Evolutionary conservation across 2,888 invertebrate species (phyloP).

Genomic region (Lypha dubia): DNA sequence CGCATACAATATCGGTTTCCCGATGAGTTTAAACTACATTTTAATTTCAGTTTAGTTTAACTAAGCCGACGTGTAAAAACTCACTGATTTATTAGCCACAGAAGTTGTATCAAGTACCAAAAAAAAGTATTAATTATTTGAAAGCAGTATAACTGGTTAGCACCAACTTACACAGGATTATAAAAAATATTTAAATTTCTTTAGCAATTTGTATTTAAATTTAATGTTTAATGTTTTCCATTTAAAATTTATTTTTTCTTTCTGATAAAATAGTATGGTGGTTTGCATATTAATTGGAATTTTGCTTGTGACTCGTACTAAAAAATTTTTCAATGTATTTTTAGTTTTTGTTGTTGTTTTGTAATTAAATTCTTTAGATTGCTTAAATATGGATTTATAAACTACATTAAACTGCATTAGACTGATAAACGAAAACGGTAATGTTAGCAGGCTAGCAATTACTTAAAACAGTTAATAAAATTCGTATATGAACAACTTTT

Average conservation of each 20-base stretch:
- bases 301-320: constrained; percentile 17
- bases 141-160: neutral
- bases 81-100: too few species aligned
- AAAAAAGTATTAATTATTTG: neutral
- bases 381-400: constrained; percentile 21
- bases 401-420: constrained; percentile 37
- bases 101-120: too few species aligned
- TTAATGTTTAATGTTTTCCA: neutral
- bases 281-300: constrained; percentile 9
- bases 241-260: neutral
- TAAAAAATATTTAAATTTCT: neutral
- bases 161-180: neutral
- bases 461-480: too few species aligned
- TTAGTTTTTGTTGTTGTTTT: constrained; percentile 16
- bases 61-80: too few species aligned
- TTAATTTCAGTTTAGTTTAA: too few species aligned
- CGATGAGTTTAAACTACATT: too few species aligned
- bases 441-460: neutral
- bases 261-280: neutral
- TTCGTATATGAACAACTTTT: too few species aligned
- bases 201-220: constrained; percentile 5
- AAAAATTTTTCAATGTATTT: constrained; percentile 4
- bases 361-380: constrained; percentile 12
- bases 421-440: constrained; percentile 20
- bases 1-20: too few species aligned